Evolutionary conservation across 2,888 invertebrate genomes (phyloP).

Genomic region (Netelia fuscicornis): DNA sequence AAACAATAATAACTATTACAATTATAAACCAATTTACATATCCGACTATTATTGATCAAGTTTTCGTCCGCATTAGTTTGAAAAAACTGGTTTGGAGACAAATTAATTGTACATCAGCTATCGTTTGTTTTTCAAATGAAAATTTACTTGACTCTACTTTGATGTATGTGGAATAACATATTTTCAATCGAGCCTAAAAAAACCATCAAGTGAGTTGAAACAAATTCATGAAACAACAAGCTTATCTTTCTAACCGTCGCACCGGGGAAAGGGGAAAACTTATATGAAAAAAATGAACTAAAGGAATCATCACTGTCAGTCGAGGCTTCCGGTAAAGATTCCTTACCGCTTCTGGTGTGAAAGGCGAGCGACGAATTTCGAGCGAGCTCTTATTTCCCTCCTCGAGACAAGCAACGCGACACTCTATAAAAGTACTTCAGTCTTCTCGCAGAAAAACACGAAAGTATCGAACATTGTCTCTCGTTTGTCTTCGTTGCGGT

Average conservation of each 20-base stretch:
- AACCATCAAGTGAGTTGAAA: too few relatives aligned
- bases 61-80: too few relatives aligned
- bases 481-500: not conserved
- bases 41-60: too few relatives aligned
- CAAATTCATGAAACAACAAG: too few relatives aligned
- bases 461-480: slow-evolving; percentile 30
- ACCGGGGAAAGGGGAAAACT: not conserved
- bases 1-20: too few relatives aligned
- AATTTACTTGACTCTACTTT: too few relatives aligned
- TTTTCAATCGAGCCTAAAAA: too few relatives aligned
- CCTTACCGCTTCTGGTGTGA: not conserved
- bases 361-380: not conserved
- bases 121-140: too few relatives aligned
- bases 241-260: not conserved
- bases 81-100: too few relatives aligned
- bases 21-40: too few relatives aligned
- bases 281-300: not conserved
- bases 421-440: slow-evolving; percentile 14
- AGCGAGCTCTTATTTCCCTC: slow-evolving; percentile 10
- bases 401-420: slow-evolving; percentile 14
- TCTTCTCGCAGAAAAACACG: not conserved
- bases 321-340: not conserved
- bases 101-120: too few relatives aligned
- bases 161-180: too few relatives aligned
- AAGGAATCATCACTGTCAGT: not conserved